Percentiles rank a stretch among this genome's conserved stretches.
Evolutionary conservation across 1,140 invertebrate genomes (phyloP).

Genomic region (Drosophila takahashii): DNA sequence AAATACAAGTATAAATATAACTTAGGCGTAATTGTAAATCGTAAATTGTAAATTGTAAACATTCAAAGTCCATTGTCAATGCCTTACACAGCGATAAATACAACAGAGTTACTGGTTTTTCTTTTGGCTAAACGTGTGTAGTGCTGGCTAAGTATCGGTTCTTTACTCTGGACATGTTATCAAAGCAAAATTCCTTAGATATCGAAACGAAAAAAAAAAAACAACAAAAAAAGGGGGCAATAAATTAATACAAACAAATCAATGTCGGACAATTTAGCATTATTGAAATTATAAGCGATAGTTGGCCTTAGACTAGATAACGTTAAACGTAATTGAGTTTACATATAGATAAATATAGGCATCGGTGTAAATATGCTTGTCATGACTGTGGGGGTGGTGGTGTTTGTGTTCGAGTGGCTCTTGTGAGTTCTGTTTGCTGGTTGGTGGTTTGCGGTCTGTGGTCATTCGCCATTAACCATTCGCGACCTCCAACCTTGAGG

Average conservation of each 20-base stretch:
- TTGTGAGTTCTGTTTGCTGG: constrained; percentile 4
- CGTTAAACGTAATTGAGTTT: constrained; percentile 33
- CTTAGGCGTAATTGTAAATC: constrained; percentile 24
- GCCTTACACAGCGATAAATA: constrained; percentile 40
- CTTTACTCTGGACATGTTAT: constrained; percentile 3
- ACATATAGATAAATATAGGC: constrained; percentile 19
- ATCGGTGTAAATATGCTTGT: constrained; percentile 24
- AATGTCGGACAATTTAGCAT: constrained; percentile 16
- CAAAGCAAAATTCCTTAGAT: constrained; percentile 14
- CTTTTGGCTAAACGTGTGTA: not conserved
- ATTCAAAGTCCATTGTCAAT: constrained; percentile 45
- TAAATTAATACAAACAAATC: constrained; percentile 35
- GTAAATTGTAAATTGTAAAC: constrained; percentile 29
- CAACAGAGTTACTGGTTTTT: not conserved
- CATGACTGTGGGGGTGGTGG: constrained; percentile 11
- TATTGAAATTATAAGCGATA: constrained; percentile 31
- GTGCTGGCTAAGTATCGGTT: constrained; percentile 42
- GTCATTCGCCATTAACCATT: not conserved
- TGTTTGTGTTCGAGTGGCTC: constrained; percentile 22
- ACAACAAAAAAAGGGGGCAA: constrained; percentile 7
- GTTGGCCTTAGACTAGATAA: constrained; percentile 39
- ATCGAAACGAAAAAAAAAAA: constrained; percentile 5
- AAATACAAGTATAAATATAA: constrained; percentile 24
- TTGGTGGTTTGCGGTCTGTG: not conserved
- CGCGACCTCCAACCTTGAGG: constrained; percentile 19